phyloP scores from a whole-genome alignment of 2,113 vertebrate genomes.

The Eleginops maclovinus region DNA sequence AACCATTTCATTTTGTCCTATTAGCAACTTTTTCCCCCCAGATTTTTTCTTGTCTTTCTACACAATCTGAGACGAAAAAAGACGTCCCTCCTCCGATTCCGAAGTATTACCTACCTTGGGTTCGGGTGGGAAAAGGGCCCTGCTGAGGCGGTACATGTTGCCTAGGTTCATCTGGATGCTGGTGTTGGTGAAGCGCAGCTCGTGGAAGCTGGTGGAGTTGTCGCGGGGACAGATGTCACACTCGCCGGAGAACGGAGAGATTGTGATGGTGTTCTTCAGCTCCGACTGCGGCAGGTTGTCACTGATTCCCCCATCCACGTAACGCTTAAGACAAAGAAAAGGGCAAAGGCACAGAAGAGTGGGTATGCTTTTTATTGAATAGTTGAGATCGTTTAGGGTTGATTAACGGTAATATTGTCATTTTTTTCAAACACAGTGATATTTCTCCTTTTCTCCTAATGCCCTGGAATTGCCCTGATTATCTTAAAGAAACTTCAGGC shows the following conservation, averaged over 20 bases:
- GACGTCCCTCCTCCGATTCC: not conserved
- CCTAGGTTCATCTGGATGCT: slow-evolving; percentile 87
- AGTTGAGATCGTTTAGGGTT: too few relatives aligned
- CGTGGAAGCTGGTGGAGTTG: slow-evolving; percentile 88
- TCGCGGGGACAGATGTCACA: slow-evolving; percentile 93
- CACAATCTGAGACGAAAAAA: too few relatives aligned
- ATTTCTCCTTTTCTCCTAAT: not conserved
- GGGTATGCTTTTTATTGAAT: not conserved
- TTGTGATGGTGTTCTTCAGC: slow-evolving; percentile 89
- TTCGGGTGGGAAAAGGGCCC: slow-evolving; percentile 87
- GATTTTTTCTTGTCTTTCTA: too few relatives aligned
- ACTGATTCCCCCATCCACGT: slow-evolving; percentile 91
- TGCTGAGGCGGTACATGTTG: slow-evolving; percentile 87
- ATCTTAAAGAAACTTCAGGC: not conserved
- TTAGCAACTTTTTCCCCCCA: too few relatives aligned
- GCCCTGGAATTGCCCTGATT: not conserved
- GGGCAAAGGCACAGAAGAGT: not conserved
- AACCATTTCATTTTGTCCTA: too few relatives aligned
- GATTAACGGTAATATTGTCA: too few relatives aligned
- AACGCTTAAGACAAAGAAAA: slow-evolving; percentile 82
- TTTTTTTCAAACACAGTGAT: too few relatives aligned
- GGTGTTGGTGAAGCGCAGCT: slow-evolving; percentile 87
- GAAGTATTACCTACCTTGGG: slow-evolving; percentile 80
- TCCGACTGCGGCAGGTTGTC: slow-evolving; percentile 88
- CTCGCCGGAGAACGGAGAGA: slow-evolving; percentile 94